Evolutionary conservation across 2,888 invertebrate species (phyloP), one percentile per base, ranked within the genome.

Genomic region (Labia minor): DNA sequence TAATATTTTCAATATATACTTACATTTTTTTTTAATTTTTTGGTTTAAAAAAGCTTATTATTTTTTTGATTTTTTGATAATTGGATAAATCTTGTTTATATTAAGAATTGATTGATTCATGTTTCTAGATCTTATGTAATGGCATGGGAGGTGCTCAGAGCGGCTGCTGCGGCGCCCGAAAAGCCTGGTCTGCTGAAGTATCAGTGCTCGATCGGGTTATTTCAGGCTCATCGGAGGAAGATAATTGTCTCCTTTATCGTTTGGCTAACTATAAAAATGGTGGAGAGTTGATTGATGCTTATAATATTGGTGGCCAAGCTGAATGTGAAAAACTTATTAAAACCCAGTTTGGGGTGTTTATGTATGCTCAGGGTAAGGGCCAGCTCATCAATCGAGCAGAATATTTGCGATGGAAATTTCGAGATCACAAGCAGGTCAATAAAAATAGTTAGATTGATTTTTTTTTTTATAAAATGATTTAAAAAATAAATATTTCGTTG

Each of bases 241-340:
- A 91, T 74, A 91, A 92, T 75, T 93, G 92, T 72, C 83, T 93
- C 20, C 81, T 94, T 0, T 94, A 94, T 76, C 89, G 89, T 75
- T 80, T 94, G 68, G 94, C 92, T 6, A 91, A 94, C 79, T 94
- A 92, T 76, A 93, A 92, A 76, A 89, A 92, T 79, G 91, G 94
- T 62, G 95, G 95, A 2, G 89, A 95, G 72, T 79, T 95, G 16
- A 84, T 95, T 64, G 92, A 94, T 72, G 90, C 93, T 0, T 93
- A 92, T 74, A 87, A 89, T 68, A 83, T 85, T 67, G 92, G 93
- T 0, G 94, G 95, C 0, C 88, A 91, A 77, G 77, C 82, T 14
- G 89, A 90, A 67, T 91, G 70, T 0, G 93, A 94, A 76, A 88
- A 89, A 75, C 77, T 93, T 65, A 90, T 95, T 66, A 82, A 87